Base-by-base conservation (phyloP, 2,113 vertebrate species). In the Rissa tridactyla region DNA sequence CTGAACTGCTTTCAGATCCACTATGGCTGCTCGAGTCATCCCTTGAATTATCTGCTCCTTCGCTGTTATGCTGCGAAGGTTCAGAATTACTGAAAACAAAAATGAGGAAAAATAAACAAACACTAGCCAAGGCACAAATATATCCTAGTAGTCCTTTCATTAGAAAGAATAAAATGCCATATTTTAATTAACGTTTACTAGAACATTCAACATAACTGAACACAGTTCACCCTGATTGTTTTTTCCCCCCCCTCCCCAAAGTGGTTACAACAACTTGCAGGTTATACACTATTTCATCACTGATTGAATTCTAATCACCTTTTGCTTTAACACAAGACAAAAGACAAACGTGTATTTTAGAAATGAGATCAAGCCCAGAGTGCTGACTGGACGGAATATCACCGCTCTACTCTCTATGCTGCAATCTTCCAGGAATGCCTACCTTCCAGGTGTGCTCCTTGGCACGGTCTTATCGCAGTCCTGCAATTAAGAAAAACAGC, bases 21-120 rank as follows among this genome's bases (percentile, higher is more conserved):
- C 99, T 99, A 92, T 99, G 99, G 98, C 99, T 99, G 98, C 99
- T 99, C 17, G 99, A 99, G 97, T 99, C 99, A 75, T 99, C 99
- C 94, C 99, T 98, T 12, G 99, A 99, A 44, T 99, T 99, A 44
- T 99, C 99, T 61, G 99, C 98, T 93, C 98, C 99, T 98, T 99
- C 99, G 32, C 99, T 99, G 96, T 99, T 99, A 97, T 99, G 98
- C 76, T 99, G 98, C 11, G 98, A 98, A 87, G 98, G 98, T 79
- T 98, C 98, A 96, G 98, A 98, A 86, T 98, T 98, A 91, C 98
- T 99, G 66, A 54, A 95, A 90, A 46, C 52, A 69, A 73, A 27
- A 76, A 93, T 49, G 54, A 80, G 40, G 70, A 47, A 94, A 86
- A 96, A 85, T 46, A 32, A 91, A 6, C 65, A 34, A 86, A 13